Evolutionary conservation across 2,797 vertebrate species (phyloP).

Genomic region (Ctenosaura bakeri): DNA sequence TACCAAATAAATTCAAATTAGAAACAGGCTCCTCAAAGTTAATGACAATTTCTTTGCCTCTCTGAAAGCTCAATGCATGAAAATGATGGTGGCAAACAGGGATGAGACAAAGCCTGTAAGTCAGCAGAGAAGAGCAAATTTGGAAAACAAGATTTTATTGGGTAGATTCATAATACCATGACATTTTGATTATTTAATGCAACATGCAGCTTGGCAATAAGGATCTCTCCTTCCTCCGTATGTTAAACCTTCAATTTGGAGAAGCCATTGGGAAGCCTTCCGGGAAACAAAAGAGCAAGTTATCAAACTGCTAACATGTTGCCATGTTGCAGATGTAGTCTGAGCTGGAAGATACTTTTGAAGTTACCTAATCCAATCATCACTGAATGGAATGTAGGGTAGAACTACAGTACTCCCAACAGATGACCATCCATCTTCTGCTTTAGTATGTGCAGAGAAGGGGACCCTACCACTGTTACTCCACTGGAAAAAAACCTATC

Average conservation of each 20-base stretch:
- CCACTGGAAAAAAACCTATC: no score
- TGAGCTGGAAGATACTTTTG: neutral
- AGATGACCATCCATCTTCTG: neutral
- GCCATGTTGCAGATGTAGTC: neutral
- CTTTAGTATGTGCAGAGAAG: neutral
- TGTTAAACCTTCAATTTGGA: neutral
- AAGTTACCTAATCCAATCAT: neutral
- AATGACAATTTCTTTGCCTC: neutral
- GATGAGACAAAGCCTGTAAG: neutral
- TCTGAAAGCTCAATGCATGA: neutral
- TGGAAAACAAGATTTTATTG: slow-evolving; percentile 12
- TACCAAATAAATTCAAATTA: slow-evolving; percentile 42
- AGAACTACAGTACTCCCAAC: neutral
- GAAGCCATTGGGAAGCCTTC: neutral
- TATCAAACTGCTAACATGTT: neutral
- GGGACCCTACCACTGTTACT: neutral
- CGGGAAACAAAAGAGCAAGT: neutral
- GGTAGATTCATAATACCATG: accelerated
- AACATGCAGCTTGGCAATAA: neutral
- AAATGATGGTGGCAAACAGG: slow-evolving; percentile 11
- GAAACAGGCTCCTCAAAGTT: slow-evolving; percentile 20
- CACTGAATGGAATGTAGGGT: neutral
- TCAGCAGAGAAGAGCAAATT: neutral
- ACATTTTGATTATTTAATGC: neutral
- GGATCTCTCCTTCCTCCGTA: neutral